Conservation (phyloP, 2,113 vertebrate genomes). For the Cisticola juncidis region DNA sequence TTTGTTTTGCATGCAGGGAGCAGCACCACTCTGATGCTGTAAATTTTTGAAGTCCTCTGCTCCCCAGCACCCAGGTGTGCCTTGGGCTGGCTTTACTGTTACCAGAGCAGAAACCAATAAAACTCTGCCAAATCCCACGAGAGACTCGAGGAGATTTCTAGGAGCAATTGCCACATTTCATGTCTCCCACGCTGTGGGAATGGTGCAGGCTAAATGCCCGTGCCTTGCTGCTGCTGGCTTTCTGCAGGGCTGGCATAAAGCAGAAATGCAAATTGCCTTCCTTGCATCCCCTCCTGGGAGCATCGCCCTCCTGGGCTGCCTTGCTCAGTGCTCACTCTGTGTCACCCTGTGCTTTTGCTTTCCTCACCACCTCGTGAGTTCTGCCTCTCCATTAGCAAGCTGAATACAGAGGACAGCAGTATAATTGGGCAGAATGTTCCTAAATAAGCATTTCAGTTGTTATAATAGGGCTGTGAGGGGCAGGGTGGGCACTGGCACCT, state of each 20-base stretch:
- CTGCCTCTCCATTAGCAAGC: background rate
- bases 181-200: background rate
- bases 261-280: no score
- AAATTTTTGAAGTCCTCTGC: background rate
- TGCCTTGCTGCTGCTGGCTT: background rate
- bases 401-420: background rate
- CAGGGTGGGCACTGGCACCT: background rate
- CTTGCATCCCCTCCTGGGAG: background rate
- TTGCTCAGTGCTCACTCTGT: rapidly evolving
- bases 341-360: background rate
- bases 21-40: background rate
- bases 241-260: background rate
- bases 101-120: background rate
- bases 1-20: background rate
- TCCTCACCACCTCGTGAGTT: background rate
- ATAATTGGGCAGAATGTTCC: background rate
- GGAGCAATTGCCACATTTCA: background rate
- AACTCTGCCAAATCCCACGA: background rate
- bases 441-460: background rate
- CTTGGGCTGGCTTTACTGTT: background rate
- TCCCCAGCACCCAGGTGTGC: background rate
- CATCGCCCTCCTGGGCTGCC: background rate
- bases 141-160: background rate
- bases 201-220: background rate
- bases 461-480: background rate